Conservation (phyloP, 2,113 vertebrate species). For the Pterocles orientalis region DNA sequence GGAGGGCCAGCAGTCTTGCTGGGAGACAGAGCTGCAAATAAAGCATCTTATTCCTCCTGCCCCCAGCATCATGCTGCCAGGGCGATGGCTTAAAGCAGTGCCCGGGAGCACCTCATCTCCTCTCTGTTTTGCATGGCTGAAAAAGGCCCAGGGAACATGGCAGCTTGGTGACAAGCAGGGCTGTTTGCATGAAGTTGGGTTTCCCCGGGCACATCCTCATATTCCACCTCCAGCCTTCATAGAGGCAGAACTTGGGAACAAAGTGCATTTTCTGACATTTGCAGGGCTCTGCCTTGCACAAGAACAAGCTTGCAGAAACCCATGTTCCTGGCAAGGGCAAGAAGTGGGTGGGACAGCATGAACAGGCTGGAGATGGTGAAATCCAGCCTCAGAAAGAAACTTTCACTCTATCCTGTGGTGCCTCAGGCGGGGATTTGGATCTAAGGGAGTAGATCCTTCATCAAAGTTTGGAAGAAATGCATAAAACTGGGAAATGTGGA, state of each 20-base stretch:
- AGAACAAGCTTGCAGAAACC: conserved; percentile 38
- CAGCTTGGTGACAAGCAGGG: not conserved
- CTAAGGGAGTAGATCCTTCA: conserved; percentile 8
- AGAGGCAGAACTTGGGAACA: not conserved
- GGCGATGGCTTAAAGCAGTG: not conserved
- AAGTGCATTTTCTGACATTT: not conserved
- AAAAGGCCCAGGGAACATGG: not conserved
- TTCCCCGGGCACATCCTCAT: not conserved
- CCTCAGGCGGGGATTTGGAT: conserved; percentile 47
- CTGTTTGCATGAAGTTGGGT: not conserved
- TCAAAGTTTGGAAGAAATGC: conserved; percentile 55
- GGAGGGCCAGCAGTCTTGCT: not conserved
- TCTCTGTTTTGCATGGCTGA: not conserved
- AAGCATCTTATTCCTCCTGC: not conserved
- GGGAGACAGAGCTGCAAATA: not conserved
- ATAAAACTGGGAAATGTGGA: not conserved
- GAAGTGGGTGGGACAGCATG: not conserved
- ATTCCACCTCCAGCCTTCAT: not conserved
- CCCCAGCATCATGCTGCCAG: not conserved
- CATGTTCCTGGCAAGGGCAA: conserved; percentile 13
- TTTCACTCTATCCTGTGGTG: not conserved
- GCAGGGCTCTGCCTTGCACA: conserved; percentile 33
- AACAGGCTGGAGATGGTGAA: conserved; percentile 4
- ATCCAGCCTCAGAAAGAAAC: conserved; percentile 23
- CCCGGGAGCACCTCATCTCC: not conserved